Evolutionary conservation across 2,113 vertebrate species (phyloP).

Genomic region (Microcebus murinus): DNA sequence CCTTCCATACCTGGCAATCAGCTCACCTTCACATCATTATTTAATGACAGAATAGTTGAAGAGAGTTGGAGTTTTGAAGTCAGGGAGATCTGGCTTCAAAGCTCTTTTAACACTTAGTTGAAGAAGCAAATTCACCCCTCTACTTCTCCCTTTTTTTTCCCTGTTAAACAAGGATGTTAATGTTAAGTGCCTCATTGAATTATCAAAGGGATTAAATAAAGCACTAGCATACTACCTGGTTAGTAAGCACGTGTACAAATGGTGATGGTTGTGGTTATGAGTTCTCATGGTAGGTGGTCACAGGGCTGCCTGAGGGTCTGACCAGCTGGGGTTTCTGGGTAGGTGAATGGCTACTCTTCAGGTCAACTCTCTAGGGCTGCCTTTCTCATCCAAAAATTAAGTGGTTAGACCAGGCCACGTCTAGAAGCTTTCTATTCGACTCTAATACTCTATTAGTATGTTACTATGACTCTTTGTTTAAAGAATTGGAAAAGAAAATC

Average conservation of each 20-base stretch:
- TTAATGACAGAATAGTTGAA: not conserved
- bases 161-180: not conserved
- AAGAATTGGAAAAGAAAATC: conserved; percentile 29
- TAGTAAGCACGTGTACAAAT: not conserved
- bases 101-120: not conserved
- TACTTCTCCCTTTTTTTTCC: not conserved
- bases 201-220: not conserved
- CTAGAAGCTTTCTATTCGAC: not conserved
- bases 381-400: conserved; percentile 23
- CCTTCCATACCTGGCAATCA: not conserved
- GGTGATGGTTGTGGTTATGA: too few species aligned
- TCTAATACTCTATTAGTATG: not conserved
- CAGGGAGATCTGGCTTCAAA: not conserved
- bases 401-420: not conserved
- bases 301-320: not conserved
- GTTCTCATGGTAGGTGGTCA: not conserved
- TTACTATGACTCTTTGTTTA: conserved; percentile 41
- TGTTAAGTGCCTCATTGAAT: not conserved
- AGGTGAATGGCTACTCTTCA: not conserved
- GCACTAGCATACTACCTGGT: not conserved
- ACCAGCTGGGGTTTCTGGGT: not conserved
- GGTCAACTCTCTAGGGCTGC: not conserved
- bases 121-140: conserved; percentile 1
- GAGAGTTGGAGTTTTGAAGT: not conserved
- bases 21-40: not conserved